Conservation (phyloP, 2,797 vertebrate genomes). For the Sciurus carolinensis region DNA sequence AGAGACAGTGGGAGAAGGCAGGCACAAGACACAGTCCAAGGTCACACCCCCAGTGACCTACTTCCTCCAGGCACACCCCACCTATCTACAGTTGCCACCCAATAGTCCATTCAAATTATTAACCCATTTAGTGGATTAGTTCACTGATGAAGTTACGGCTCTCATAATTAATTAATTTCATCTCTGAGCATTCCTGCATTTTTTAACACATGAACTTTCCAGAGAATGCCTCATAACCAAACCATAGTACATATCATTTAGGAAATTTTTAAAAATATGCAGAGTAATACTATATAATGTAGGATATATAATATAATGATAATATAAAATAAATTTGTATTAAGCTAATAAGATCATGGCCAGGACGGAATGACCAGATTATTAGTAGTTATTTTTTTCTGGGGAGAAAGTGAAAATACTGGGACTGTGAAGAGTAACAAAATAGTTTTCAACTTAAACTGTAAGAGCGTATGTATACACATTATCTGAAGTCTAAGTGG, state of each 20-base stretch:
- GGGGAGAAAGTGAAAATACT: neutral
- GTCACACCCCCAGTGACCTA: no score
- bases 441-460: neutral
- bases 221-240: no score
- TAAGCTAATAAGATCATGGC: conserved; percentile 17
- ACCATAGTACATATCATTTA: neutral
- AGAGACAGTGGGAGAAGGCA: no score
- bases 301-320: neutral
- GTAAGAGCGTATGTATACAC: neutral
- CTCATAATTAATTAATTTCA: no score
- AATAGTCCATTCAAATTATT: no score
- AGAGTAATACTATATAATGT: neutral
- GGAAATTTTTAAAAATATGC: neutral
- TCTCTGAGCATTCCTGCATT: no score
- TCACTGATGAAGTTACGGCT: no score
- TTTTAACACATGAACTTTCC: no score
- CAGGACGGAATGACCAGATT: neutral
- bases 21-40: no score
- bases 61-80: no score
- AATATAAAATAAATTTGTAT: neutral
- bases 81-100: no score
- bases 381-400: neutral
- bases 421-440: conserved; percentile 19
- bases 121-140: no score
- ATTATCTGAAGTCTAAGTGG: neutral